A percentile compares a stretch with the other conserved stretches of the same genome.
Evolutionary conservation across 2,113 vertebrate species (phyloP).

Genomic region (Anguilla japonica): DNA sequence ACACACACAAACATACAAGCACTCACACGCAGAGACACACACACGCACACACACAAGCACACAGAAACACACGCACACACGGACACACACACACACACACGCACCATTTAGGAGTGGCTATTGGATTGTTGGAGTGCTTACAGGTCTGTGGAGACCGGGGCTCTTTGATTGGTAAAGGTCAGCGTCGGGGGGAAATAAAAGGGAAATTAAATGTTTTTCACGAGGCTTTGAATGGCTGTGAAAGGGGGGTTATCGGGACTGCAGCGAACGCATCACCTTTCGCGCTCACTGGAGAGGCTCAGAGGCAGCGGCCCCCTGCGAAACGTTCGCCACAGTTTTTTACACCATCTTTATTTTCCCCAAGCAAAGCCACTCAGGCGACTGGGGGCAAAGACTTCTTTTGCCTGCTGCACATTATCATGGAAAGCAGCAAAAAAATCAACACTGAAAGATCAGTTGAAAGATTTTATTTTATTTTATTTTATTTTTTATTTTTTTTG

Average conservation of each 20-base stretch:
- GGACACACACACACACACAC: not conserved
- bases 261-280: slow-evolving; percentile 15
- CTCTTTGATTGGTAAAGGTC: slow-evolving; percentile 17
- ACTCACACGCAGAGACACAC: not conserved
- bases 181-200: not conserved
- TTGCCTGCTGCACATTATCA: not conserved
- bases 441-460: not conserved
- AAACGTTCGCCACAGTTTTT: not conserved
- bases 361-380: not conserved
- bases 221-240: slow-evolving; percentile 11
- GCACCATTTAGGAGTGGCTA: not conserved
- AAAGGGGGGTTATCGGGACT: not conserved
- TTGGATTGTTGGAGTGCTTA: slow-evolving; percentile 5
- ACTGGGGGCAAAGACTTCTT: not conserved
- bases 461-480: too few species aligned
- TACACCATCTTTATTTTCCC: not conserved
- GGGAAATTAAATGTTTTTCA: slow-evolving; percentile 5
- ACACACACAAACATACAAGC: not conserved
- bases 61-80: not conserved
- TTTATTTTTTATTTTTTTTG: not conserved
- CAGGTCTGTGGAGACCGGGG: not conserved
- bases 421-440: not conserved
- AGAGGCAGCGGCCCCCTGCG: not conserved
- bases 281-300: not conserved
- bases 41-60: not conserved